Conservation (phyloP, 2,888 invertebrate genomes). For the Platerodrilus igneus region DNA sequence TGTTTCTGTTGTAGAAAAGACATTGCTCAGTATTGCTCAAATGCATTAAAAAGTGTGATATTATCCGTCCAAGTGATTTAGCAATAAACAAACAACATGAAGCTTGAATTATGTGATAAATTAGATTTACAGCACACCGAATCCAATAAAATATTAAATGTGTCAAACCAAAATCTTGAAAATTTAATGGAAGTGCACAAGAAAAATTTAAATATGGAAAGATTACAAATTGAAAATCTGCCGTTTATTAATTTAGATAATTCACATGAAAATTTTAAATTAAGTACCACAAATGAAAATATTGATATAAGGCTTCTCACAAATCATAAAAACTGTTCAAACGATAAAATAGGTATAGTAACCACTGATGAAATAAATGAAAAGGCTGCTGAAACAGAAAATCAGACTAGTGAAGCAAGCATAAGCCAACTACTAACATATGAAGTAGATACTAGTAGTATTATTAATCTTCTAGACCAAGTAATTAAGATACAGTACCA, state of each 20-base stretch:
- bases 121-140: slow-evolving; percentile 8
- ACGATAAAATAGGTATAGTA: too few species aligned
- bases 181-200: too few species aligned
- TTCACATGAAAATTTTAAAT: background rate
- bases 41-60: too few species aligned
- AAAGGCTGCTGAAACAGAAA: too few species aligned
- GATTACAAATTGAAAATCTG: background rate
- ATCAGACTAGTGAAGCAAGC: too few species aligned
- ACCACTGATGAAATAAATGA: too few species aligned
- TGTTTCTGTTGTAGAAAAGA: too few species aligned
- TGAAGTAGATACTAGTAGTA: slow-evolving; percentile 27
- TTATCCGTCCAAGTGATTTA: too few species aligned
- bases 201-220: background rate
- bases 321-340: too few species aligned
- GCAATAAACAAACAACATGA: slow-evolving; percentile 14
- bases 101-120: slow-evolving; percentile 11
- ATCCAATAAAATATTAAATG: slow-evolving; percentile 4
- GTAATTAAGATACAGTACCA: slow-evolving; percentile 44
- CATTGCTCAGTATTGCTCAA: too few species aligned
- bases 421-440: slow-evolving; percentile 13
- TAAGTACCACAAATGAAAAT: background rate
- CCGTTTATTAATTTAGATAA: background rate
- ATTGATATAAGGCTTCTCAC: slow-evolving; percentile 4
- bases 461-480: slow-evolving; percentile 38
- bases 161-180: slow-evolving; percentile 6